Percentiles rank a stretch among this genome's conserved stretches.
These are phyloP conservation scores for Synodontis membranacea DNA, from an alignment of 2,113 vertebrate species.

Conservation along the genomic window DNA sequence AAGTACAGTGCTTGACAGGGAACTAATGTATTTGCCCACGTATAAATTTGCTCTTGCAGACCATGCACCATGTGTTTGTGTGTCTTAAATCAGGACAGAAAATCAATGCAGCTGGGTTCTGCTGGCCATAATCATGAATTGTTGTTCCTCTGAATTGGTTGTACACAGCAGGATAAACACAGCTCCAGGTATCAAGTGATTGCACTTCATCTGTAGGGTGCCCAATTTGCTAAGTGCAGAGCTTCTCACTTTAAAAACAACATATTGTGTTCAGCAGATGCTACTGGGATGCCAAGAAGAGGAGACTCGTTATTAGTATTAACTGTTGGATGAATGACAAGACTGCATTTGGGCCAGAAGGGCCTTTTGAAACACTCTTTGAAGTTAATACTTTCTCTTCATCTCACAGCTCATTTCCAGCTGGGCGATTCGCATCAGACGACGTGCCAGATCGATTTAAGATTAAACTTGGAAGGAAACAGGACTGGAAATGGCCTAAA, in stretches of 20 bases:
- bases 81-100: constrained; percentile 47
- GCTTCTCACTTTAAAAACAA: constrained; percentile 27
- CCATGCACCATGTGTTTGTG: constrained; percentile 30
- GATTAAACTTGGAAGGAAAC: constrained; percentile 16
- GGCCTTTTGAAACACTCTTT: constrained; percentile 1
- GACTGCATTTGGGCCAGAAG: not conserved
- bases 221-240: constrained; percentile 30
- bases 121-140: constrained; percentile 43
- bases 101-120: constrained; percentile 53
- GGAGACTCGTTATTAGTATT: constrained; percentile 22
- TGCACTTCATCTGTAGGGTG: constrained; percentile 22
- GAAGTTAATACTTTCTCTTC: not conserved
- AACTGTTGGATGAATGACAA: constrained; percentile 28
- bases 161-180: constrained; percentile 32
- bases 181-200: constrained; percentile 15
- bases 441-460: constrained; percentile 32
- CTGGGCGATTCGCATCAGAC: not conserved
- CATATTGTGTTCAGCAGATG: constrained; percentile 35
- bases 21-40: constrained; percentile 39
- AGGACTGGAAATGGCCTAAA: constrained; percentile 29
- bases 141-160: constrained; percentile 45
- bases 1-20: constrained; percentile 28
- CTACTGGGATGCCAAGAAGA: constrained; percentile 15
- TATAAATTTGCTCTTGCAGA: constrained; percentile 48
- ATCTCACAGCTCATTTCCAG: constrained; percentile 1